Conservation (phyloP, 2,888 invertebrate genomes). For the Leptopilina syphax region DNA sequence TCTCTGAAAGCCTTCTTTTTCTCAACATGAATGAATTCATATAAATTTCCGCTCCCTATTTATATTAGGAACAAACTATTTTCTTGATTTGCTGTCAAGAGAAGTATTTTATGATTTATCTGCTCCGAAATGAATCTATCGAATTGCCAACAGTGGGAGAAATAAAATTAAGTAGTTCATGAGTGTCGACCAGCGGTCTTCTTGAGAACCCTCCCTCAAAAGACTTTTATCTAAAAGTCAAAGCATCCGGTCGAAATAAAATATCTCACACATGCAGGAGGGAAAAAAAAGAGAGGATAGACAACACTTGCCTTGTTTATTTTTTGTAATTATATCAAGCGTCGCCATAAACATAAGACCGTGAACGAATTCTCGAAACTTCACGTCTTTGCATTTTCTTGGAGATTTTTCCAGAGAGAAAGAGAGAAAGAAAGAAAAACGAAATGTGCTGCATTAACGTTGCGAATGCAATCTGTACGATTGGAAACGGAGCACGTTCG, state of each 20-base stretch:
- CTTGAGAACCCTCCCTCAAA: neutral
- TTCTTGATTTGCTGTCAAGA: conserved; percentile 19
- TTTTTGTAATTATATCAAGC: conserved; percentile 17
- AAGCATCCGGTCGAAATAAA: neutral
- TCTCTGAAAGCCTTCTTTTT: no score
- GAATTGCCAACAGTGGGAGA: neutral
- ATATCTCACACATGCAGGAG: conserved; percentile 21
- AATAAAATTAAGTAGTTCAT: conserved; percentile 17
- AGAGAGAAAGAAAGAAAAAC: neutral
- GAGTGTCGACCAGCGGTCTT: conserved; percentile 13
- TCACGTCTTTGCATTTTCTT: conserved; percentile 43
- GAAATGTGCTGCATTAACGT: conserved; percentile 28
- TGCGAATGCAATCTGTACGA: conserved; percentile 46
- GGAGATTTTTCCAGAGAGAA: conserved; percentile 17
- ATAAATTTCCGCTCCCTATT: no score
- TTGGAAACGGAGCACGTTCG: conserved; percentile 45
- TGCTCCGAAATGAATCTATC: neutral
- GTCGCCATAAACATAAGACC: neutral
- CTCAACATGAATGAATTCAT: no score
- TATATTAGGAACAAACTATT: neutral
- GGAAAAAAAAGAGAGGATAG: neutral
- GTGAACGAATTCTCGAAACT: neutral
- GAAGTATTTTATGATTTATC: conserved; percentile 22
- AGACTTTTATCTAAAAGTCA: neutral
- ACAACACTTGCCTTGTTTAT: neutral